phyloP scores from a whole-genome alignment of 2,888 invertebrate species.

The Agrochola litura region DNA sequence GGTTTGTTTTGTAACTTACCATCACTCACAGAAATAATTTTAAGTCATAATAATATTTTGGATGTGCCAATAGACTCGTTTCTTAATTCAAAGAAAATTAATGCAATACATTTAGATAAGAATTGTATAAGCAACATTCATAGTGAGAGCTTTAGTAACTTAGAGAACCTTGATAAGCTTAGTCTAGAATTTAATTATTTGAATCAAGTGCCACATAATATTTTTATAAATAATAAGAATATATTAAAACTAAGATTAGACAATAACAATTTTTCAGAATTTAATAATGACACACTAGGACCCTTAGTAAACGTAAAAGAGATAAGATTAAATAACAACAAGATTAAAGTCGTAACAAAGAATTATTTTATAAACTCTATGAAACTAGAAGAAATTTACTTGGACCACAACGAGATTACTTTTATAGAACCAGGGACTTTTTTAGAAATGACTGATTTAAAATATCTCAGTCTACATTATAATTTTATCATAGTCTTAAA shows the following conservation, averaged over 20 bases:
- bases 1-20: conserved; percentile 96
- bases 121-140: conserved; percentile 96
- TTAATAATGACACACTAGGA: conserved; percentile 95
- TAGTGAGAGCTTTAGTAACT: conserved; percentile 94
- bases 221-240: conserved; percentile 94
- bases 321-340: conserved; percentile 95
- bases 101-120: conserved; percentile 95
- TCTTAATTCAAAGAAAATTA: conserved; percentile 94
- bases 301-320: conserved; percentile 94
- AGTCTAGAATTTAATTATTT: conserved; percentile 96
- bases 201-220: conserved; percentile 94
- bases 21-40: conserved; percentile 94
- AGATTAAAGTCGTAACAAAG: conserved; percentile 93
- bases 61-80: conserved; percentile 96
- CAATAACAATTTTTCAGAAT: conserved; percentile 95
- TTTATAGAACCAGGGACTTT: conserved; percentile 95
- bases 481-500: conserved; percentile 94
- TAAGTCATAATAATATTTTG: conserved; percentile 97
- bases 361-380: conserved; percentile 95
- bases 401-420: conserved; percentile 96
- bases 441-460: conserved; percentile 93
- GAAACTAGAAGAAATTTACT: conserved; percentile 94
- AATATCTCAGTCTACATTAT: conserved; percentile 96
- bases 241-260: conserved; percentile 95
- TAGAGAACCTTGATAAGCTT: conserved; percentile 94